A percentile compares a stretch with the other conserved stretches of the same genome.
These are phyloP conservation scores for Trachelus stipa DNA, from an alignment of 2,888 invertebrate genomes.

Conservation along the genomic window DNA sequence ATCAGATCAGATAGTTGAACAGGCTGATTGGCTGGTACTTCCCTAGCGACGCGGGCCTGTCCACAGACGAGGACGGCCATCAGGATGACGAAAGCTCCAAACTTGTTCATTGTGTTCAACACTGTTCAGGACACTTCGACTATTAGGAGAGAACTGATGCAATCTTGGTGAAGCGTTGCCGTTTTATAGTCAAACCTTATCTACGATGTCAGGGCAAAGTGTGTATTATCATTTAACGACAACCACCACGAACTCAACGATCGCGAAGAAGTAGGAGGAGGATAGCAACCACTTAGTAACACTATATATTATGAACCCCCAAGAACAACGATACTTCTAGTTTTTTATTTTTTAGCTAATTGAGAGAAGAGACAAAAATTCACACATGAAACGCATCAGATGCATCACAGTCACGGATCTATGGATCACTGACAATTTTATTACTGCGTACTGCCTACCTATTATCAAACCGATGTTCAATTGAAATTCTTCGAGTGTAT, in stretches of 20 bases:
- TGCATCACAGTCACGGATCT: not conserved
- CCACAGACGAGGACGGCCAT: slow-evolving; percentile 27
- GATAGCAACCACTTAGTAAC: not conserved
- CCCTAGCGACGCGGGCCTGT: slow-evolving; percentile 22
- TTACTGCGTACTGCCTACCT: not conserved
- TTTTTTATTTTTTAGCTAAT: not conserved
- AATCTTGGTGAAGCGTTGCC: slow-evolving; percentile 14
- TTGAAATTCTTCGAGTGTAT: not conserved
- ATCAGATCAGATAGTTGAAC: slow-evolving; percentile 43
- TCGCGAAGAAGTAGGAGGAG: not conserved
- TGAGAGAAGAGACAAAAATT: not conserved
- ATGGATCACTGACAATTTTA: not conserved
- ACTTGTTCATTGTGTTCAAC: slow-evolving; percentile 2
- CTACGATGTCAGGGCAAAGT: slow-evolving; percentile 48
- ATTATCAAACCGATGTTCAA: not conserved
- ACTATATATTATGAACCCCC: not conserved
- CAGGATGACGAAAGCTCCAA: slow-evolving; percentile 29
- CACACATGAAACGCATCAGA: not conserved
- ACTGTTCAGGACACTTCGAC: slow-evolving; percentile 16
- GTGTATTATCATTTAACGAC: slow-evolving; percentile 36
- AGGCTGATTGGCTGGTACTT: slow-evolving; percentile 25
- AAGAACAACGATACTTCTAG: not conserved
- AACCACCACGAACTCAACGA: slow-evolving; percentile 5
- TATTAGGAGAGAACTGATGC: slow-evolving; percentile 46
- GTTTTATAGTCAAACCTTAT: slow-evolving; percentile 58